Conservation (phyloP, 2,888 invertebrate genomes). For the Iselma pallidipennis region DNA sequence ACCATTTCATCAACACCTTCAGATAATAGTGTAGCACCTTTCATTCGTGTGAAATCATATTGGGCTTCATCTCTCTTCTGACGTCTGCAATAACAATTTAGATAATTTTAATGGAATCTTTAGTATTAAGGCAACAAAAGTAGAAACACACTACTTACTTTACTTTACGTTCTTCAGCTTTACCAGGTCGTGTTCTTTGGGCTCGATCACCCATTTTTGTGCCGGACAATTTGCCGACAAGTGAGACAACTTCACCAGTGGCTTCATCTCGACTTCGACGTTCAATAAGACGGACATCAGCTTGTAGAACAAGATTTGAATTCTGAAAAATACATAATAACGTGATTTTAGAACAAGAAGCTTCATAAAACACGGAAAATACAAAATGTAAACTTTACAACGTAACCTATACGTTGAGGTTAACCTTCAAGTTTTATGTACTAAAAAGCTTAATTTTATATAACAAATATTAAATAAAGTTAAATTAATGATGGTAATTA, state of each 20-base stretch:
- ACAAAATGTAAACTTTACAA: slow-evolving; percentile 25
- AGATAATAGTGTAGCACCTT: slow-evolving; percentile 81
- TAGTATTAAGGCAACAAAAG: no score
- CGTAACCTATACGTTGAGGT: slow-evolving; percentile 35
- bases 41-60: slow-evolving; percentile 88
- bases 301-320: slow-evolving; percentile 99
- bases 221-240: slow-evolving; percentile 87
- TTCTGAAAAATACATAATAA: slow-evolving; percentile 66
- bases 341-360: slow-evolving; percentile 14
- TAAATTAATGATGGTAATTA: background rate
- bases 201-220: slow-evolving; percentile 97
- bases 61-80: slow-evolving; percentile 92
- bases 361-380: no score
- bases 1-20: slow-evolving; percentile 92
- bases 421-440: slow-evolving; percentile 5
- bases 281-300: slow-evolving; percentile 97
- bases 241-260: slow-evolving; percentile 96
- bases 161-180: slow-evolving; percentile 90
- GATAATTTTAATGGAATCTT: no score
- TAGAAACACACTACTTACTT: slow-evolving; percentile 66
- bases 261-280: slow-evolving; percentile 97
- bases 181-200: slow-evolving; percentile 89
- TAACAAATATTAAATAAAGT: slow-evolving; percentile 7
- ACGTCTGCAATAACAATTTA: slow-evolving; percentile 62
- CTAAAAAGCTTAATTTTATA: slow-evolving; percentile 10